phyloP scores from a whole-genome alignment of 2,797 vertebrate species.

The Prionace glauca region DNA sequence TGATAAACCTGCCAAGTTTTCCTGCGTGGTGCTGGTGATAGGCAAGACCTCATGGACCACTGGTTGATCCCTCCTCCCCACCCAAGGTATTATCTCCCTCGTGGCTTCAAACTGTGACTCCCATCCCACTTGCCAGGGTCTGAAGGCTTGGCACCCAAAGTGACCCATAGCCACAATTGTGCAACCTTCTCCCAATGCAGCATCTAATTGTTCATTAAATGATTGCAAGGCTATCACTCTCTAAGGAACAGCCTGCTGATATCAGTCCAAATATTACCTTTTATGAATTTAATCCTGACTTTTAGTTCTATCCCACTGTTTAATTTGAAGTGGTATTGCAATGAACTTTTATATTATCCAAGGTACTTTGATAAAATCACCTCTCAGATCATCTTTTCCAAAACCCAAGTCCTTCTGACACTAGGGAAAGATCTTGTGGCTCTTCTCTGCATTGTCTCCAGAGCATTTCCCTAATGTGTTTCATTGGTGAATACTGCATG shows the following conservation, averaged over 20 bases:
- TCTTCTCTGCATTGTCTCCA: background rate
- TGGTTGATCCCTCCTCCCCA: too few species aligned
- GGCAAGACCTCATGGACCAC: too few species aligned
- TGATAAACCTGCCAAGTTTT: too few species aligned
- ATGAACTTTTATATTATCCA: background rate
- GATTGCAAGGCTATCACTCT: background rate
- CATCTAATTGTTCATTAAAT: background rate
- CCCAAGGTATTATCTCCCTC: too few species aligned
- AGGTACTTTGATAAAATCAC: background rate
- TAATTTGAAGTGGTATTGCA: background rate
- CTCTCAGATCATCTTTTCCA: background rate
- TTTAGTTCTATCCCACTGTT: background rate
- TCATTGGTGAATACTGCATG: background rate
- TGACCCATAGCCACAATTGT: too few species aligned
- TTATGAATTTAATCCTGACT: background rate
- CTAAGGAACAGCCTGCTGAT: too few species aligned
- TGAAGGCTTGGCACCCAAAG: too few species aligned
- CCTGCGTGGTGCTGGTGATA: too few species aligned
- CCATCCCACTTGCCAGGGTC: too few species aligned
- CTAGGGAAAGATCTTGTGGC: background rate
- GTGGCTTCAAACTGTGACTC: too few species aligned
- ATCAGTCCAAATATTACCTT: too few species aligned
- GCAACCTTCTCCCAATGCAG: background rate
- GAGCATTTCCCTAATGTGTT: background rate
- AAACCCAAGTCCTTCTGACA: background rate